phyloP scores from a whole-genome alignment of 2,888 invertebrate genomes.

The Cheilosia variabilis region DNA sequence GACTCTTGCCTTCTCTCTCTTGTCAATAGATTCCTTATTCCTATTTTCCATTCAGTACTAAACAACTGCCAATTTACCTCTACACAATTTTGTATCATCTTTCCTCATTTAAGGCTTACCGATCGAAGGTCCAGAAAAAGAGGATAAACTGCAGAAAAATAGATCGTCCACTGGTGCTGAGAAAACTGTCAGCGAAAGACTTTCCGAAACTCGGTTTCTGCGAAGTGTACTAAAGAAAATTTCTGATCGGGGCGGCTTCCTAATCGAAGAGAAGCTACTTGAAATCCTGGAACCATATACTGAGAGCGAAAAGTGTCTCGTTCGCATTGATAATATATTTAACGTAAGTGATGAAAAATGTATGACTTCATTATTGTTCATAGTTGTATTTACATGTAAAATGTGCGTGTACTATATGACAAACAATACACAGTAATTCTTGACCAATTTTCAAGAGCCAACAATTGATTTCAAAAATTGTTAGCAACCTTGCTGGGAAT shows the following conservation, averaged over 20 bases:
- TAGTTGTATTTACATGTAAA: too few species aligned
- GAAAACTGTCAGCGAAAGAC: constrained; percentile 67
- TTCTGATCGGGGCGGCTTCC: constrained; percentile 89
- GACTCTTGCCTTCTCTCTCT: too few species aligned
- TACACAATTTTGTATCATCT: background rate
- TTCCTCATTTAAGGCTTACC: background rate
- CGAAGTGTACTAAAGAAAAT: constrained; percentile 87
- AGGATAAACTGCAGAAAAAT: background rate
- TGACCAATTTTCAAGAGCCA: too few species aligned
- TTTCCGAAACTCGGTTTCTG: constrained; percentile 82
- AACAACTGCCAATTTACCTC: too few species aligned
- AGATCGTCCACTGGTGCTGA: background rate
- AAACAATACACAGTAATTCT: too few species aligned
- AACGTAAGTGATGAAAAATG: constrained; percentile 82
- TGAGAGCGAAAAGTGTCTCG: constrained; percentile 87
- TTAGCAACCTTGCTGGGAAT: too few species aligned
- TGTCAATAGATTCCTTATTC: too few species aligned
- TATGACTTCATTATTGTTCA: too few species aligned
- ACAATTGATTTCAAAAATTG: too few species aligned
- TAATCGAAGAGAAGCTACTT: constrained; percentile 89
- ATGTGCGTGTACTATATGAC: too few species aligned
- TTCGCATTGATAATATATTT: constrained; percentile 90
- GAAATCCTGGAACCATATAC: constrained; percentile 87
- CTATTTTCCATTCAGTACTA: too few species aligned
- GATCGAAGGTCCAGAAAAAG: background rate